phyloP scores from a whole-genome alignment of 2,888 invertebrate species.

The Criorhina ranunculi region DNA sequence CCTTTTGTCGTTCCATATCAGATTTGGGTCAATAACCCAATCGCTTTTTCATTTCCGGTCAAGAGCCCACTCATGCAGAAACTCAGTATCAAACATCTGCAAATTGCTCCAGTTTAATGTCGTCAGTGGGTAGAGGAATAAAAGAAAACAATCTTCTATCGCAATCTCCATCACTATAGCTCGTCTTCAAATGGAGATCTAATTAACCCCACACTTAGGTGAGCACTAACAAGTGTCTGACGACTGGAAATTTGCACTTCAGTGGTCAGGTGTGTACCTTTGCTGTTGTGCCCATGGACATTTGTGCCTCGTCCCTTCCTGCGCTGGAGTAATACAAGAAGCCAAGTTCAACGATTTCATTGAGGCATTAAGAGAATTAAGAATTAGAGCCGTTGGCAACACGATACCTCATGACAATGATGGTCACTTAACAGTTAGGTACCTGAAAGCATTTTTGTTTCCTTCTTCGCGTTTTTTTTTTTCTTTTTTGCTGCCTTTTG shows the following conservation, averaged over 20 bases:
- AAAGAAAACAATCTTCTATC: not conserved
- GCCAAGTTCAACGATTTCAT: conserved; percentile 64
- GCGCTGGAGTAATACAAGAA: conserved; percentile 50
- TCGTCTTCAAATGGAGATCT: conserved; percentile 28
- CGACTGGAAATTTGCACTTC: conserved; percentile 51
- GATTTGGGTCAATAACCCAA: conserved; percentile 24
- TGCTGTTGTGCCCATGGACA: conserved; percentile 15
- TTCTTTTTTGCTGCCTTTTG: conserved; percentile 2
- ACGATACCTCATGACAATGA: conserved; percentile 45
- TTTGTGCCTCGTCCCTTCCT: conserved; percentile 24
- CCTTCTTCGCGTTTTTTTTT: not conserved
- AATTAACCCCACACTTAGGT: conserved; percentile 22
- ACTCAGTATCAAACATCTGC: not conserved
- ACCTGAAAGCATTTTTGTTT: conserved; percentile 23
- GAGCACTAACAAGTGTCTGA: conserved; percentile 24
- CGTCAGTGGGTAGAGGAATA: not conserved
- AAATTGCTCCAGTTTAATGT: conserved; percentile 22
- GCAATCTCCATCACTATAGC: conserved; percentile 14
- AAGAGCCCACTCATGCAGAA: not conserved
- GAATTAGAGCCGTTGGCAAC: conserved; percentile 35
- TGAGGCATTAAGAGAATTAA: conserved; percentile 52
- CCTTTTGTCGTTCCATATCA: not conserved
- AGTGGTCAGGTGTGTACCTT: conserved; percentile 17
- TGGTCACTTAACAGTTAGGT: conserved; percentile 62
- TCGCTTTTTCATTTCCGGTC: not conserved